Evolutionary conservation across 2,888 invertebrate genomes (phyloP).

Genomic region (Alviniconcha strummeri): DNA sequence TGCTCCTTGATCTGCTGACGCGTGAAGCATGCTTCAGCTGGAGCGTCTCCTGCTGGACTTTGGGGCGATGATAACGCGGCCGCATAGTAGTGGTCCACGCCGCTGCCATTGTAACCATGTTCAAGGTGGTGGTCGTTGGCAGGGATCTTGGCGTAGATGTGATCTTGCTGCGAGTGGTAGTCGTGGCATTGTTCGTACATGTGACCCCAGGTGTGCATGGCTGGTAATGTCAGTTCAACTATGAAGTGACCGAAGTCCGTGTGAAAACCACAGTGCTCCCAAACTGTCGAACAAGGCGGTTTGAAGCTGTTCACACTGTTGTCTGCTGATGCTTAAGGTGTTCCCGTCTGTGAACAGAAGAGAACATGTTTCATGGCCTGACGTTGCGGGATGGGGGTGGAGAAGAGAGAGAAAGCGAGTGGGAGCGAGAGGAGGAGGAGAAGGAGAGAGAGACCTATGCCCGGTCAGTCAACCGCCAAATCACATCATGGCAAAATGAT

Average conservation of each 20-base stretch:
- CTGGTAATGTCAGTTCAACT: neutral
- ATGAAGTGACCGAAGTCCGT: neutral
- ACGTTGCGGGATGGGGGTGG: neutral
- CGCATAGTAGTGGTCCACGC: neutral
- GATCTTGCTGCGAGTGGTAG: neutral
- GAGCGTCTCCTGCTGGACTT: neutral
- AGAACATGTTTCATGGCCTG: neutral
- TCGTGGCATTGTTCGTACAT: neutral
- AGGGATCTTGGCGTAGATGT: neutral
- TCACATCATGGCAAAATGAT: too few relatives aligned
- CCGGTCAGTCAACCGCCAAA: too few relatives aligned
- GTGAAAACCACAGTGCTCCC: too few relatives aligned
- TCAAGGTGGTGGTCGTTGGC: neutral
- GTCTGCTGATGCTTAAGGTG: neutral
- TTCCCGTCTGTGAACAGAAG: neutral
- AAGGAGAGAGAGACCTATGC: too few relatives aligned
- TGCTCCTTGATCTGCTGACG: constrained; percentile 30
- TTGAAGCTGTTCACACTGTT: neutral
- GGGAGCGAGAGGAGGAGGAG: too few relatives aligned
- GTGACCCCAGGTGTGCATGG: neutral
- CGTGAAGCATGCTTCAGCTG: neutral
- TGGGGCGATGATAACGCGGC: neutral
- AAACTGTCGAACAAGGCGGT: too few relatives aligned
- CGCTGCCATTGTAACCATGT: too few relatives aligned
- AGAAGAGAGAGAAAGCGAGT: too few relatives aligned